These are phyloP conservation scores for Megalopta genalis DNA, from an alignment of 1,140 invertebrate genomes.

Conservation along the genomic window DNA sequence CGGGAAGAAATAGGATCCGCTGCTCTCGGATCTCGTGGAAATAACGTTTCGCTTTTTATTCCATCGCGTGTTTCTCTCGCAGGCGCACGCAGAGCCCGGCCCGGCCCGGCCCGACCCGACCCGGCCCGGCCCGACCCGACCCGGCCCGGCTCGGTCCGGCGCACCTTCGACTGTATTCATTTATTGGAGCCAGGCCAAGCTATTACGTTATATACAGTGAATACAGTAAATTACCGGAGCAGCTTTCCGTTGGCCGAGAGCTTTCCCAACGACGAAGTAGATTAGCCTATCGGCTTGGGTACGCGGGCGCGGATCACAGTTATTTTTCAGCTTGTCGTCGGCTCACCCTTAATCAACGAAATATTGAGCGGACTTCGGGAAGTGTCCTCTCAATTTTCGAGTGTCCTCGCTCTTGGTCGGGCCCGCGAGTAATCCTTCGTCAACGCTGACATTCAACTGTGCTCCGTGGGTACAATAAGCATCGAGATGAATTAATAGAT, in stretches of 20 bases:
- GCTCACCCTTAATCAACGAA: neutral
- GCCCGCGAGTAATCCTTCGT: too few species aligned
- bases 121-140: neutral
- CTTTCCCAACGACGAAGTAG: slow-evolving; percentile 29
- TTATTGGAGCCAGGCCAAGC: slow-evolving; percentile 42
- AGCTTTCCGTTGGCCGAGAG: slow-evolving; percentile 6
- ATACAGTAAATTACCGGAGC: slow-evolving; percentile 35
- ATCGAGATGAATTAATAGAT: too few species aligned
- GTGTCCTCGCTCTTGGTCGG: too few species aligned
- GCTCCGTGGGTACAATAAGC: too few species aligned
- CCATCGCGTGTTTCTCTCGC: slow-evolving; percentile 1
- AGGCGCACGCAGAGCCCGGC: neutral
- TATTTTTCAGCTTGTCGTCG: slow-evolving; percentile 23
- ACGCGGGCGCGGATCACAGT: neutral
- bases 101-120: neutral
- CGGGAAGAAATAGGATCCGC: too few species aligned
- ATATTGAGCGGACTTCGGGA: too few species aligned
- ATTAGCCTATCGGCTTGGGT: slow-evolving; percentile 13
- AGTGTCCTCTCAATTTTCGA: too few species aligned
- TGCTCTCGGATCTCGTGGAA: neutral
- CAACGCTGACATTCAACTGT: too few species aligned
- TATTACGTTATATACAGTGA: slow-evolving; percentile 43
- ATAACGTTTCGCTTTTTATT: slow-evolving; percentile 38
- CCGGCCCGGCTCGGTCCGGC: neutral
- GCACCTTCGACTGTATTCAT: slow-evolving; percentile 17